phyloP scores from a whole-genome alignment of 2,797 vertebrate species.

The Chaunax sp. region DNA sequence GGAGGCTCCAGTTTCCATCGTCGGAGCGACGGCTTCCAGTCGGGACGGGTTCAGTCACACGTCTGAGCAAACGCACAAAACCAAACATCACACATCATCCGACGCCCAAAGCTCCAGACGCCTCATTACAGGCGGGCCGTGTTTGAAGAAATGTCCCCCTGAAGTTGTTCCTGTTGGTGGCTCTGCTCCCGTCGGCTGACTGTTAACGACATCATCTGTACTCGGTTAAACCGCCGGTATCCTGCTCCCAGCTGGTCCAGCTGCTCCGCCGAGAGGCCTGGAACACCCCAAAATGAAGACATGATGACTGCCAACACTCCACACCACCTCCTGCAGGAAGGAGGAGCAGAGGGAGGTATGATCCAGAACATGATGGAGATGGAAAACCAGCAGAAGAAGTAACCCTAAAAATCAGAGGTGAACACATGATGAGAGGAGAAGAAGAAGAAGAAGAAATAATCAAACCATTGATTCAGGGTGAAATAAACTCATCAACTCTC shows the following conservation, averaged over 20 bases:
- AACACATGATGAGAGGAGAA: too few species aligned
- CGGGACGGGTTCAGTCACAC: constrained; percentile 58
- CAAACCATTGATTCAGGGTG: too few species aligned
- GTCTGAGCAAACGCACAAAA: constrained; percentile 15
- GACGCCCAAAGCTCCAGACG: constrained; percentile 66
- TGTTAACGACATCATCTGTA: constrained; percentile 70
- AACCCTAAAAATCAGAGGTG: too few species aligned
- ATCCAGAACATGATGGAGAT: constrained; percentile 41
- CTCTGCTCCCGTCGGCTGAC: constrained; percentile 55
- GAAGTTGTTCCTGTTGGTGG: constrained; percentile 56
- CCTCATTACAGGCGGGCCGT: constrained; percentile 74
- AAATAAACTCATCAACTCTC: too few species aligned
- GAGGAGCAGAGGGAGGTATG: constrained; percentile 33
- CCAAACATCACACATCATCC: constrained; percentile 9
- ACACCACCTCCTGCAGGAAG: constrained; percentile 57
- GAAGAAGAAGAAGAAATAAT: too few species aligned
- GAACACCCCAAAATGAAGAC: constrained; percentile 50
- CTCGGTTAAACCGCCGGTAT: constrained; percentile 52
- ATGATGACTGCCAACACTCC: constrained; percentile 64
- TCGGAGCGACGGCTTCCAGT: constrained; percentile 50
- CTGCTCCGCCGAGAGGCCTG: constrained; percentile 30
- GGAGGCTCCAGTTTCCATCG: constrained; percentile 59
- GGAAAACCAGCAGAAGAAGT: constrained; percentile 39
- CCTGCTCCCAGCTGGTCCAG: constrained; percentile 47
- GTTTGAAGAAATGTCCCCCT: constrained; percentile 69